phyloP scores from a whole-genome alignment of 2,113 vertebrate species.

The Actenoides hombroni region DNA sequence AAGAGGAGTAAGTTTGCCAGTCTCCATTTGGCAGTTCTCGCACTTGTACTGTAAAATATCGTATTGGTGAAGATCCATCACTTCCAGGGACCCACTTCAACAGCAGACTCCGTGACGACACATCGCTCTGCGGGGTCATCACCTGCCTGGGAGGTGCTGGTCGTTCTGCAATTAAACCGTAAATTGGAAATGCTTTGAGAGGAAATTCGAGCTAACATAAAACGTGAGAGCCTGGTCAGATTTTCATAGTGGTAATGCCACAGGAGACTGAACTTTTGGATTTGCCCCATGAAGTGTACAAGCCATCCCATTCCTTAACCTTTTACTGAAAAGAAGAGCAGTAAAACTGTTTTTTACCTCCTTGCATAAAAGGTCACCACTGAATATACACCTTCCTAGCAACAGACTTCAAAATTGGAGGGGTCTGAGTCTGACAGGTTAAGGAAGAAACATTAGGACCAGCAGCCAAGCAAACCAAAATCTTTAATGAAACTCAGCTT shows the following conservation, averaged over 20 bases:
- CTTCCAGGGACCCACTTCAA: conserved; percentile 87
- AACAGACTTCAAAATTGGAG: background rate
- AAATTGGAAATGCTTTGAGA: background rate
- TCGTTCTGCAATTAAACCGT: conserved; percentile 78
- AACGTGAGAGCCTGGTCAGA: background rate
- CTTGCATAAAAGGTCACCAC: background rate
- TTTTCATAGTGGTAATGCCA: background rate
- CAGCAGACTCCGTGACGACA: conserved; percentile 81
- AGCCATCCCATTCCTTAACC: background rate
- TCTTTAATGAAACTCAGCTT: background rate
- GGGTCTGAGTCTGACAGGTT: background rate
- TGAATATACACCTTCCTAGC: background rate
- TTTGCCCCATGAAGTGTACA: background rate
- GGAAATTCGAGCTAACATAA: background rate
- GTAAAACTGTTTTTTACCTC: background rate
- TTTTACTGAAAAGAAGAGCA: background rate
- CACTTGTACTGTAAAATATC: conserved; percentile 90
- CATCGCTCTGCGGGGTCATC: conserved; percentile 81
- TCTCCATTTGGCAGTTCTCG: conserved; percentile 80
- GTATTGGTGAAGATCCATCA: conserved; percentile 87
- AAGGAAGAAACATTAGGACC: background rate
- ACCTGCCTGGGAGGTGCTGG: conserved; percentile 88
- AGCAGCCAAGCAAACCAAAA: background rate
- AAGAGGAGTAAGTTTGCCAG: conserved; percentile 86
- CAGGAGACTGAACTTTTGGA: background rate